Conservation (phyloP, 2,797 vertebrate genomes). For the Bucorvus abyssinicus region DNA sequence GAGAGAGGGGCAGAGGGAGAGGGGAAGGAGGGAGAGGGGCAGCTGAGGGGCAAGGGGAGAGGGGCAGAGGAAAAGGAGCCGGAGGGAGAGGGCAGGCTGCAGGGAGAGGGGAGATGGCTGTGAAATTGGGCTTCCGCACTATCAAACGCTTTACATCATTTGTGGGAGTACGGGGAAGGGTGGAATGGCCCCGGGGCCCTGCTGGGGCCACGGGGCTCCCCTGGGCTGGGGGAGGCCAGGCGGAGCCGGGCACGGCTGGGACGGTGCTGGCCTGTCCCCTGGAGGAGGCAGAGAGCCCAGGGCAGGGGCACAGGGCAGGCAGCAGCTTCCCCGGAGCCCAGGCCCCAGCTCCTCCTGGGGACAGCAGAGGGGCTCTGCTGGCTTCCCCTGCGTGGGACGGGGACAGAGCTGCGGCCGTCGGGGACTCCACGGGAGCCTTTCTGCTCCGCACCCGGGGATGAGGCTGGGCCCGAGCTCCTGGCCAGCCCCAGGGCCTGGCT, state of each 20-base stretch:
- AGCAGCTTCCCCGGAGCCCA: background rate
- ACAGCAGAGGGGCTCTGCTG: background rate
- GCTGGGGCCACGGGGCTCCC: background rate
- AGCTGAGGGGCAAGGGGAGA: too few species aligned
- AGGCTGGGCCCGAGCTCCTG: background rate
- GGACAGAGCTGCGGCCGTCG: background rate
- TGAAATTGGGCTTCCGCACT: background rate
- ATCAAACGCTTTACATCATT: background rate
- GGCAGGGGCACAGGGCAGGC: too few species aligned
- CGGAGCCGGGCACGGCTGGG: background rate
- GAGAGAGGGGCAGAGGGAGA: background rate
- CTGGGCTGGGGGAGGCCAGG: background rate
- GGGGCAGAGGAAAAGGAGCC: too few species aligned
- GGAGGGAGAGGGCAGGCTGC: background rate
- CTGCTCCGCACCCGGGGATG: background rate
- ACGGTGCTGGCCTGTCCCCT: too few species aligned
- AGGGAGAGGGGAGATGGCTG: background rate
- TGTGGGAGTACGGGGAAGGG: background rate
- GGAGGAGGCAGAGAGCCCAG: too few species aligned
- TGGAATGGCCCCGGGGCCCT: background rate
- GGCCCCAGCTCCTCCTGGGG: background rate
- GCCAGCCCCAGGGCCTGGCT: background rate
- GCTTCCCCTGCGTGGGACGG: rapidly evolving
- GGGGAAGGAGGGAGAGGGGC: background rate
- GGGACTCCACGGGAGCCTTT: rapidly evolving